phyloP scores from a whole-genome alignment of 2,888 invertebrate species.

The Andrena minutula region DNA sequence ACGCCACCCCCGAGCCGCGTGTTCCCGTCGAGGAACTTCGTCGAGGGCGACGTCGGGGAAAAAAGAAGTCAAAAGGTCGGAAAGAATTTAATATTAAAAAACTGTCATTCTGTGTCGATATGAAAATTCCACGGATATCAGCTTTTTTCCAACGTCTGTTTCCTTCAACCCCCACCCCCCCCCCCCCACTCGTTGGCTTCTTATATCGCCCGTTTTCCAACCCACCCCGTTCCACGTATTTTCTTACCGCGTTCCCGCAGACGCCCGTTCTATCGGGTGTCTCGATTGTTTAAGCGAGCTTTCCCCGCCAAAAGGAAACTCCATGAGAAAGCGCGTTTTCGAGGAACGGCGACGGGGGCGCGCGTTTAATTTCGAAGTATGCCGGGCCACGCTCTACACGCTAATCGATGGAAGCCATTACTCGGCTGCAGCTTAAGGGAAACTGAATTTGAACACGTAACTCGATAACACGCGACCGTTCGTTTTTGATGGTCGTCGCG shows the following conservation, averaged over 20 bases:
- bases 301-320: slow-evolving; percentile 22
- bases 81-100: slow-evolving; percentile 84
- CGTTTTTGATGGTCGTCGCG: neutral
- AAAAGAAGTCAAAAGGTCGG: slow-evolving; percentile 75
- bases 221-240: slow-evolving; percentile 35
- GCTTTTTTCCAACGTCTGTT: slow-evolving; percentile 72
- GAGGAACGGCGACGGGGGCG: slow-evolving; percentile 11
- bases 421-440: slow-evolving; percentile 33
- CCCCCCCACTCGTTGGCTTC: slow-evolving; percentile 42
- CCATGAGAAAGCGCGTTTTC: slow-evolving; percentile 43
- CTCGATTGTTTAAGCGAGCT: slow-evolving; percentile 58
- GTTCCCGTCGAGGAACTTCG: slow-evolving; percentile 49
- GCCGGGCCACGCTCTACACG: slow-evolving; percentile 22
- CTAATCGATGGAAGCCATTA: slow-evolving; percentile 59
- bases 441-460: no score
- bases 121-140: slow-evolving; percentile 84
- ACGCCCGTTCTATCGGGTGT: slow-evolving; percentile 57
- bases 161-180: slow-evolving; percentile 36
- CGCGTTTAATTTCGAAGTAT: slow-evolving; percentile 51
- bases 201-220: slow-evolving; percentile 57
- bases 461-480: no score
- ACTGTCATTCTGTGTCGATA: slow-evolving; percentile 84
- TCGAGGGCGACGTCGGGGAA: slow-evolving; percentile 40
- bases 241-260: slow-evolving; percentile 29
- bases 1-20: slow-evolving; percentile 8